A percentile compares a stretch with the other conserved stretches of the same genome.
Conservation (phyloP, 2,888 invertebrate genomes). For the Empis stercorea region DNA sequence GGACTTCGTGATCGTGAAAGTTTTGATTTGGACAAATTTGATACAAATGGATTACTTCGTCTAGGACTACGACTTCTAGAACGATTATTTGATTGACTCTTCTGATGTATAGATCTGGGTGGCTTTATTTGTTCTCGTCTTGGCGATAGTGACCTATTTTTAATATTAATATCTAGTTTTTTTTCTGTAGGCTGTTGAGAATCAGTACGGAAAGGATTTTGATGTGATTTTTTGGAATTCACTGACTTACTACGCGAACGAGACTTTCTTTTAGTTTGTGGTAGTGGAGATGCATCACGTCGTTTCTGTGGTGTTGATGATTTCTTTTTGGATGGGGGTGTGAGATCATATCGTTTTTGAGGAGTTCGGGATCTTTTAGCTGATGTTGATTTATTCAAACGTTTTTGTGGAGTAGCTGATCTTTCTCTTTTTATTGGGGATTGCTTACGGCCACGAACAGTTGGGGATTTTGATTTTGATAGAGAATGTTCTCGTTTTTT, state of each 20-base stretch:
- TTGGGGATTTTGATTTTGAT: slow-evolving; percentile 13
- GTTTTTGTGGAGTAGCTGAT: slow-evolving; percentile 11
- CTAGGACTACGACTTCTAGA: too few species aligned
- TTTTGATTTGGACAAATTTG: background rate
- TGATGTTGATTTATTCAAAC: slow-evolving; percentile 4
- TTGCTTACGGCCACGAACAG: slow-evolving; percentile 14
- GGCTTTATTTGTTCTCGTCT: slow-evolving; percentile 11
- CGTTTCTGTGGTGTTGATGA: slow-evolving; percentile 6
- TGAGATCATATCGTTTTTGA: background rate
- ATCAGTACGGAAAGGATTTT: background rate
- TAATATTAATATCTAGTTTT: slow-evolving; percentile 14
- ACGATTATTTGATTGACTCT: too few species aligned
- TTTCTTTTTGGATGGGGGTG: background rate
- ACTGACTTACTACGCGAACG: too few species aligned
- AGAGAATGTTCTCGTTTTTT: background rate
- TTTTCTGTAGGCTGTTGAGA: slow-evolving; percentile 5
- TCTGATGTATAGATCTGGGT: slow-evolving; percentile 1
- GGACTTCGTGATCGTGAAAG: slow-evolving; percentile 4
- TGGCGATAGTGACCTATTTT: slow-evolving; percentile 24
- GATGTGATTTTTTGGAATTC: too few species aligned
- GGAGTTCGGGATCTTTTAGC: background rate
- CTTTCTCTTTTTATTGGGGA: slow-evolving; percentile 13
- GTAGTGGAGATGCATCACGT: background rate
- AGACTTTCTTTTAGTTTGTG: too few species aligned
- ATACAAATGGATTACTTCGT: too few species aligned